Evolutionary conservation across 1,140 invertebrate species (phyloP).

Genomic region (Drosophila eugracilis): DNA sequence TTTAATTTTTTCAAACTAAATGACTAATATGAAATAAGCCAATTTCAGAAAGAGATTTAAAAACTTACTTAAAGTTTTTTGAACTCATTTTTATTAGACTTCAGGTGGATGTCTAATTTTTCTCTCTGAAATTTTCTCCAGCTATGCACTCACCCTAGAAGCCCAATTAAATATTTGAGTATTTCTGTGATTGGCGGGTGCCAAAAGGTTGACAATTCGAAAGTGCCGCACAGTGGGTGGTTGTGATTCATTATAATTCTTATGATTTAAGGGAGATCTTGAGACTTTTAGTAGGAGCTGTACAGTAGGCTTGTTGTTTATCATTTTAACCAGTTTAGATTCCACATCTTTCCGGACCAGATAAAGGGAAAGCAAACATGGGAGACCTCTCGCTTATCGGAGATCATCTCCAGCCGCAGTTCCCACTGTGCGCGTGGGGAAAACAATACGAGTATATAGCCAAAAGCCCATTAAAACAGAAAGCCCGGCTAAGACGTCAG

Average conservation of each 20-base stretch:
- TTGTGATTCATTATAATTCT: neutral
- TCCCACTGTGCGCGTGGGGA: constrained; percentile 33
- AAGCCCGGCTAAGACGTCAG: constrained; percentile 39
- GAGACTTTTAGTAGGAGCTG: neutral
- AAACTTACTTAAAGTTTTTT: no score
- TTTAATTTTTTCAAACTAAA: no score
- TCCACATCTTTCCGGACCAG: constrained; percentile 35
- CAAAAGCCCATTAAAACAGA: constrained; percentile 31
- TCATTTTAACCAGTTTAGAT: constrained; percentile 11
- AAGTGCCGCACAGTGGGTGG: constrained; percentile 8
- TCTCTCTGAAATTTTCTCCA: neutral
- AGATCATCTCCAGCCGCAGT: constrained; percentile 1
- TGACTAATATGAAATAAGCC: no score
- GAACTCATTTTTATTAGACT: no score
- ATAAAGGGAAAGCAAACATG: constrained; percentile 44
- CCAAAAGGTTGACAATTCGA: constrained; percentile 16
- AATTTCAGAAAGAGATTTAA: no score
- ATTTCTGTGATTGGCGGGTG: constrained; percentile 12
- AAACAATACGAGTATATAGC: constrained; percentile 39
- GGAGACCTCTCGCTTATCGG: constrained; percentile 25
- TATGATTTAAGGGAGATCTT: neutral
- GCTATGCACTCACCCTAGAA: neutral
- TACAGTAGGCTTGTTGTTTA: neutral
- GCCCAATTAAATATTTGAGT: constrained; percentile 17
- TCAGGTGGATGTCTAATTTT: no score